phyloP scores from a whole-genome alignment of 2,113 vertebrate genomes.

The Bubo scandiacus region DNA sequence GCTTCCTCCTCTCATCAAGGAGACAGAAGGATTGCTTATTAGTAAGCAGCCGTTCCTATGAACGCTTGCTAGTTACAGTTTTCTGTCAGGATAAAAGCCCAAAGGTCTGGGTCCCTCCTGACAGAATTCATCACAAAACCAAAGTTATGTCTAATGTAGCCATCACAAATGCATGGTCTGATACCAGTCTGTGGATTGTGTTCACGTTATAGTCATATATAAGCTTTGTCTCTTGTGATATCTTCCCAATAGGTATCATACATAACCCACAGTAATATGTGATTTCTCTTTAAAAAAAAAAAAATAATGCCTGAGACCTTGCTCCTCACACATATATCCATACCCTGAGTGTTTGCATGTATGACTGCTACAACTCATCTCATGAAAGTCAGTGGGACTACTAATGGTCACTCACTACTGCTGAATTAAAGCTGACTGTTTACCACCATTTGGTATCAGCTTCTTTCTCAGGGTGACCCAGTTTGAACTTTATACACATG shows the following conservation, averaged over 20 bases:
- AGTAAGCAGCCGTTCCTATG: not conserved
- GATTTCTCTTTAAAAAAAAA: not conserved
- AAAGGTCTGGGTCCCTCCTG: not conserved
- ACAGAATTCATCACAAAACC: not conserved
- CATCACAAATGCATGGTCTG: not conserved
- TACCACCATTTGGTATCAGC: not conserved
- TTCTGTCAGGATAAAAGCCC: not conserved
- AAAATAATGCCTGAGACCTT: not conserved
- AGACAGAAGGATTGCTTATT: not conserved
- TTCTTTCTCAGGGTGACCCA: not conserved
- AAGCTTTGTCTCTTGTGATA: not conserved
- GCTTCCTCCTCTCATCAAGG: not conserved
- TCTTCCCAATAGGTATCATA: not conserved
- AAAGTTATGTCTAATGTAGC: not conserved
- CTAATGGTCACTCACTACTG: fast-evolving
- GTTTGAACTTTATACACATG: not conserved
- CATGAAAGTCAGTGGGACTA: not conserved
- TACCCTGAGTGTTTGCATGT: not conserved
- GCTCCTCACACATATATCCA: not conserved
- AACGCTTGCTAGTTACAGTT: not conserved
- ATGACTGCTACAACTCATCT: not conserved
- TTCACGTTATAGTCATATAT: not conserved
- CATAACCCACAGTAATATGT: not conserved
- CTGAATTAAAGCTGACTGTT: not conserved
- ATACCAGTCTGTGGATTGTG: not conserved